Percentiles rank a stretch among this genome's conserved stretches.
These are phyloP conservation scores for Tenodera sinensis DNA, from an alignment of 2,888 invertebrate species.

Conservation along the genomic window DNA sequence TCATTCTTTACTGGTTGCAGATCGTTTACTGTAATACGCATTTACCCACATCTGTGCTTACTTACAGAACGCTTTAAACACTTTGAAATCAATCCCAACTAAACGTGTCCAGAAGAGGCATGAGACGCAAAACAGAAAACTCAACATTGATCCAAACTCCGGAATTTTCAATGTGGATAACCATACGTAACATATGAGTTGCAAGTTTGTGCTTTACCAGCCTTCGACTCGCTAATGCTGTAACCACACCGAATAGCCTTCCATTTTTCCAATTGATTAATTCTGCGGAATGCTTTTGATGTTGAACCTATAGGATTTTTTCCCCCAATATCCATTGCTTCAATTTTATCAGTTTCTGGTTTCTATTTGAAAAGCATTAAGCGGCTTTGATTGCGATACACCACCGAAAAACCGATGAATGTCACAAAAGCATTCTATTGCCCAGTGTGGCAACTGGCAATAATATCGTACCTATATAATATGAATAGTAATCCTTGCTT, in stretches of 20 bases:
- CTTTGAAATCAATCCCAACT: no score
- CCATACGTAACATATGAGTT: background rate
- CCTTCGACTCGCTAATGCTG: background rate
- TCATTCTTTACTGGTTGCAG: no score
- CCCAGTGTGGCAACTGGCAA: no score
- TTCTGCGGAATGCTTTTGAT: background rate
- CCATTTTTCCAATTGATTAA: background rate
- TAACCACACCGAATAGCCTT: background rate
- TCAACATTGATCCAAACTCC: no score
- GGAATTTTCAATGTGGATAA: background rate
- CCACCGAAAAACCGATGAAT: background rate
- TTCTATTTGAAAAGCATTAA: background rate
- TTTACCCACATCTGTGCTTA: no score
- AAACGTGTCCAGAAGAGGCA: no score
- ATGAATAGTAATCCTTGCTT: no score
- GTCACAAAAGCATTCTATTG: background rate
- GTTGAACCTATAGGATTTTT: background rate
- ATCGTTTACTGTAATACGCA: no score
- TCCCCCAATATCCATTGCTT: background rate
- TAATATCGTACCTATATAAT: no score
- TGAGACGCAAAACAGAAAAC: no score
- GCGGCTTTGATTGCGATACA: background rate
- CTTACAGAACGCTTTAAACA: no score
- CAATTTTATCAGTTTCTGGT: background rate
- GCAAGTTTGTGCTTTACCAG: background rate